Conservation (phyloP, 2,888 invertebrate genomes). For the Miltochrista miniata region DNA sequence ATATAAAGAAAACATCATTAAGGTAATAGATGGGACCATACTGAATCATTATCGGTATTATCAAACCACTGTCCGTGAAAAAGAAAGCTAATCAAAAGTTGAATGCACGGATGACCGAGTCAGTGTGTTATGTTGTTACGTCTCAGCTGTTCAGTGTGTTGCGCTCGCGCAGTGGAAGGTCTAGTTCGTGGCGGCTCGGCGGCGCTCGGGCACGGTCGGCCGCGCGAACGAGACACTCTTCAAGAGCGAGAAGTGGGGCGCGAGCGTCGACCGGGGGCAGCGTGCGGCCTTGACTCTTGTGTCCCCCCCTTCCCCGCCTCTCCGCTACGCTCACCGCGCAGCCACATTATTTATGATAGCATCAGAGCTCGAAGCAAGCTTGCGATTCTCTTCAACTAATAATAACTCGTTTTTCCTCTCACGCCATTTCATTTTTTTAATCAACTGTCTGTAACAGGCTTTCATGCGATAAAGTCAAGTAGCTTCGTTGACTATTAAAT, state of each 20-base stretch:
- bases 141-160: slow-evolving; percentile 79
- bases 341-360: slow-evolving; percentile 82
- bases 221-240: slow-evolving; percentile 61
- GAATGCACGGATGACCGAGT: slow-evolving; percentile 84
- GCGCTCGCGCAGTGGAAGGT: slow-evolving; percentile 81
- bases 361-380: slow-evolving; percentile 77
- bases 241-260: slow-evolving; percentile 77
- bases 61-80: slow-evolving; percentile 70
- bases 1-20: no score
- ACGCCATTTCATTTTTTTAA: slow-evolving; percentile 71
- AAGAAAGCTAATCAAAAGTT: slow-evolving; percentile 83
- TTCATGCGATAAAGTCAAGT: slow-evolving; percentile 21
- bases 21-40: slow-evolving; percentile 7
- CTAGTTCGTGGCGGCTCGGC: slow-evolving; percentile 77
- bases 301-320: slow-evolving; percentile 50
- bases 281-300: slow-evolving; percentile 89
- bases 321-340: slow-evolving; percentile 68
- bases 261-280: slow-evolving; percentile 92
- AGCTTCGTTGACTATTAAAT: slow-evolving; percentile 5
- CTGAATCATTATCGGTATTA: slow-evolving; percentile 42
- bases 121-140: slow-evolving; percentile 83
- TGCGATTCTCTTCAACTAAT: slow-evolving; percentile 79
- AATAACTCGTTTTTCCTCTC: slow-evolving; percentile 83
- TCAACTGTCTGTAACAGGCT: slow-evolving; percentile 48
- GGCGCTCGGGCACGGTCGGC: slow-evolving; percentile 59